Evolutionary conservation across 37 sponge, comb jelly and placozoan genomes (phyloP).

Genomic region (Geodia barretti): DNA sequence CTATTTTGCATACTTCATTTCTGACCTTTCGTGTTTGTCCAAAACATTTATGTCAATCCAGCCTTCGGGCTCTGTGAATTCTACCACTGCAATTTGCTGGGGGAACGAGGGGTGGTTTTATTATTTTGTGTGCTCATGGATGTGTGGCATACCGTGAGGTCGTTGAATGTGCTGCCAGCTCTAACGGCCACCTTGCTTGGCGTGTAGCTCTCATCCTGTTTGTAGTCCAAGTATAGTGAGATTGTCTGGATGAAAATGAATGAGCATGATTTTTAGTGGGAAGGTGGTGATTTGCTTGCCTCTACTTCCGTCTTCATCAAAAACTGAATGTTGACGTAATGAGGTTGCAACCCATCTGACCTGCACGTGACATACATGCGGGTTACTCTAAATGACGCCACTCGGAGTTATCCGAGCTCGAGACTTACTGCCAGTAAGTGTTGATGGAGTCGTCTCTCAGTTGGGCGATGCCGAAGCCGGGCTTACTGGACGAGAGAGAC

Average conservation of each 20-base stretch:
- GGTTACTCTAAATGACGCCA: too few relatives aligned
- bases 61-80: slow-evolving; percentile 87
- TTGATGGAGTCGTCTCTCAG: slow-evolving; percentile 80
- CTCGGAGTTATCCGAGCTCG: too few relatives aligned
- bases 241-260: slow-evolving; percentile 22
- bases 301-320: slow-evolving; percentile 75
- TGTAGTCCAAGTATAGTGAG: slow-evolving; percentile 78
- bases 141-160: slow-evolving; percentile 52
- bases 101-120: background rate
- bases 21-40: slow-evolving; percentile 42
- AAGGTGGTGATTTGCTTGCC: background rate
- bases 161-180: slow-evolving; percentile 79
- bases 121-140: background rate
- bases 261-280: background rate
- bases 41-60: slow-evolving; percentile 74
- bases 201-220: slow-evolving; percentile 96
- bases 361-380: too few relatives aligned
- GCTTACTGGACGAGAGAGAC: slow-evolving; percentile 97
- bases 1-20: too few relatives aligned
- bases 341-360: slow-evolving; percentile 96
- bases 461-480: slow-evolving; percentile 91
- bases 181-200: slow-evolving; percentile 86
- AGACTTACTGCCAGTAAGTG: slow-evolving; percentile 96
- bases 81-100: slow-evolving; percentile 67
- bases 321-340: slow-evolving; percentile 89